phyloP scores from a whole-genome alignment of 2,888 invertebrate genomes.

The Euplagia quadripunctaria region DNA sequence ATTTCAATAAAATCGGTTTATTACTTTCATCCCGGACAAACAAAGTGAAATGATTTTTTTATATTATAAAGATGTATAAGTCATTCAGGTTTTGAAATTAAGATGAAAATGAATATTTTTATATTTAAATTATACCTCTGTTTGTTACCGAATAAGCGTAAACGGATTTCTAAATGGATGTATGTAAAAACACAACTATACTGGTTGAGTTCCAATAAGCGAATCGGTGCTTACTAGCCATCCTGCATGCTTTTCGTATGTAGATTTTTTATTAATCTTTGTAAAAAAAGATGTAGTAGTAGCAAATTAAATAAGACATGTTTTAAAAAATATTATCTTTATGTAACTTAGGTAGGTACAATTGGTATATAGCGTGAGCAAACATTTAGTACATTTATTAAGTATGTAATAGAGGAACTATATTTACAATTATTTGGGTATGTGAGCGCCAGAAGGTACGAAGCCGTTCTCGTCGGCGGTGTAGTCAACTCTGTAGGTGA shows the following conservation, averaged over 20 bases:
- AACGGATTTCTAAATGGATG: too few relatives aligned
- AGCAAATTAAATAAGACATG: neutral
- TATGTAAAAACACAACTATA: too few relatives aligned
- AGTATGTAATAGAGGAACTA: slow-evolving; percentile 11
- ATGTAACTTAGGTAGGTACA: neutral
- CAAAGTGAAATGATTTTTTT: too few relatives aligned
- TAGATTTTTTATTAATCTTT: neutral
- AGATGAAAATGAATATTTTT: too few relatives aligned
- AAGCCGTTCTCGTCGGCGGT: slow-evolving; percentile 83
- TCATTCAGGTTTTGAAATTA: too few relatives aligned
- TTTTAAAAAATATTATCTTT: neutral
- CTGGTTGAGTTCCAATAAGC: too few relatives aligned
- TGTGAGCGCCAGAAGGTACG: slow-evolving; percentile 71
- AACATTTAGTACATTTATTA: neutral
- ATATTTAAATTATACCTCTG: too few relatives aligned
- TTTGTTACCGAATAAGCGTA: too few relatives aligned
- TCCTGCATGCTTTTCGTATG: neutral
- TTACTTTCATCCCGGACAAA: too few relatives aligned
- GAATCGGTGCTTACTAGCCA: too few relatives aligned
- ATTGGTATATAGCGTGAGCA: neutral
- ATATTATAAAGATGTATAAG: too few relatives aligned
- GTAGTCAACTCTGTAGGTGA: slow-evolving; percentile 83
- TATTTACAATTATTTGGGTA: slow-evolving; percentile 67
- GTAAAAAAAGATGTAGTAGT: neutral
- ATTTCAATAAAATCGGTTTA: too few relatives aligned